Evolutionary conservation across 2,888 invertebrate species (phyloP), one percentile per base, ranked within the genome.

Genomic region (Agriopis leucophaearia): DNA sequence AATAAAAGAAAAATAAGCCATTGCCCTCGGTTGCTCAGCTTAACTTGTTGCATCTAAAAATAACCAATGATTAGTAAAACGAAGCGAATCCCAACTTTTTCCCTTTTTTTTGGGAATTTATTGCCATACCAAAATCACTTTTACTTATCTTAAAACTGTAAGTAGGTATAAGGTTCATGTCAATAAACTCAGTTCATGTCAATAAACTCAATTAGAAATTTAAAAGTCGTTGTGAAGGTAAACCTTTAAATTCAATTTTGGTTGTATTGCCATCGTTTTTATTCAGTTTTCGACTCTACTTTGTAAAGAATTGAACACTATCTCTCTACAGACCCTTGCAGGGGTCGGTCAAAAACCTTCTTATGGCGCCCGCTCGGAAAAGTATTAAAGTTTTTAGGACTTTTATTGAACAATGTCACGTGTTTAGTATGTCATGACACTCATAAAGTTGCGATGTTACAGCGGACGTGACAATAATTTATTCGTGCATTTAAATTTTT

Each of bases 331-430:
- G 47, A 12, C 44, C 62, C 51, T 40, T 44, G 44, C 18, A 56
- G 64, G 66, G 66, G 40, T 45, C 64, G 66, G 66, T 72, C 75
- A 71, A 66, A 45, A 55, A 68, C 75, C 73, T 75, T 58, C 56
- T 56, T 66, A 71, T 52, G 63, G 44, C 35, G 15, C 15, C 54
- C n/a, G 60, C 15, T 42, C 15, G 47, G n/a, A 54, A 65, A 58
- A 16, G 38, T 48, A 54, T 47, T 40, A 52, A 40, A 18, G 16
- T n/a, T 35, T 44, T 44, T 48, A 71, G 56, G 51, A 60, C 60
- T 45, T 44, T 62, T 54, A 54, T 54, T 54, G 54, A 36, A 62
- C 47, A 51, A 55, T 64, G 27, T 58, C 60, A 67, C 50, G 55
- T 44, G 57, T 64, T 57, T 55, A 10, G 59, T 61, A 60, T 64